Evolutionary conservation across 2,888 invertebrate genomes (phyloP), one percentile per base, ranked within the genome.

Genomic region (Nomada lathburiana): DNA sequence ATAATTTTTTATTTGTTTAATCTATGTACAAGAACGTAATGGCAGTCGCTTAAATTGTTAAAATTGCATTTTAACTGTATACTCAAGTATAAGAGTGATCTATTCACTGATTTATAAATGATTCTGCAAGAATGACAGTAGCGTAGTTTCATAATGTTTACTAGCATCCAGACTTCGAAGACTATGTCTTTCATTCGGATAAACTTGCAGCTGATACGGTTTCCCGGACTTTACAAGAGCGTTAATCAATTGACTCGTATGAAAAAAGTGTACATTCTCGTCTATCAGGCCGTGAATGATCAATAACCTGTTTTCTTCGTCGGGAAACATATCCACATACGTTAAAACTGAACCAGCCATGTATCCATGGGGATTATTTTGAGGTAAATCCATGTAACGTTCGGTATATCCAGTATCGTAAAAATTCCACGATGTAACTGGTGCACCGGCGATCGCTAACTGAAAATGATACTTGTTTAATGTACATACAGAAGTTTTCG

Each of bases 391-490:
- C 98, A 99, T 98, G 94, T 99, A 99, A 55, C 99, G 96, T 94
- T 99, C 99, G 71, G 99, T 99, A 95, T 99, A 99, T 18, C 99
- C 99, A 0, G 99, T 99, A 94, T 99, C 99, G 94, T 99, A 99
- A 74, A 98, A 96, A 84, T 97, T 96, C 99, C 99, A 99, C 92
- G 98, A 98, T 13, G 99, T 98, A 4, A 99, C 99, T 0, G 99
- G 99, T 16, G 99, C 99, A 71, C 99, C 99, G 67, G 99, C 99
- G 85, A 99, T 97, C 82, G 98, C 98, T 90, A 96, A 92, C 95
- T 96, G 86, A 62, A 90, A 89, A 78, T 65, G 5, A 11, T 47
- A 68, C 5, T 2, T 36, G 16, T 20, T 20, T 29, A 18, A 53
- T 18, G 13, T 18, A 13, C 16, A 29, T 26, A 26, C 26, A 23